These are phyloP conservation scores for Cantharis rufa DNA, from an alignment of 2,888 invertebrate genomes.

Conservation along the genomic window DNA sequence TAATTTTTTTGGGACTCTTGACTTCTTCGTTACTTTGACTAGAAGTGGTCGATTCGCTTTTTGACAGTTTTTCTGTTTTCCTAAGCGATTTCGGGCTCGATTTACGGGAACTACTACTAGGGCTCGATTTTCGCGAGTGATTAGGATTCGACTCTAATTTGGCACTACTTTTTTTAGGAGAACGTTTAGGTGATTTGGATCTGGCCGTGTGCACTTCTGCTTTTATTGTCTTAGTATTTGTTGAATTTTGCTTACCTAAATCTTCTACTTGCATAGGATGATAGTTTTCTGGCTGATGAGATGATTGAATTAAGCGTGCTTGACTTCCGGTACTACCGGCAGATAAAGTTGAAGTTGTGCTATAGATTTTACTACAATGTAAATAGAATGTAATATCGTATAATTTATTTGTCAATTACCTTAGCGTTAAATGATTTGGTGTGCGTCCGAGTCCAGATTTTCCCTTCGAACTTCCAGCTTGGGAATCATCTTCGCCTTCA, in stretches of 20 bases:
- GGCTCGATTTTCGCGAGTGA: constrained; percentile 47
- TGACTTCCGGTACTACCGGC: constrained; percentile 93
- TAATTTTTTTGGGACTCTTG: constrained; percentile 47
- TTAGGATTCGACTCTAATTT: constrained; percentile 41
- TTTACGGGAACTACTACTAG: constrained; percentile 29
- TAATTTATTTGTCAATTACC: constrained; percentile 55
- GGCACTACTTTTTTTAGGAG: constrained; percentile 44
- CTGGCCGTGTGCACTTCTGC: constrained; percentile 50
- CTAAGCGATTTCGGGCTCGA: constrained; percentile 35
- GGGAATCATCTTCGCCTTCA: constrained; percentile 84
- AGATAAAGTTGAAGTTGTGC: constrained; percentile 91
- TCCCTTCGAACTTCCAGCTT: constrained; percentile 64
- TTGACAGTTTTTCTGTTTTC: constrained; percentile 24
- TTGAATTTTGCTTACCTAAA: constrained; percentile 75
- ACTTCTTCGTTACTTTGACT: constrained; percentile 20
- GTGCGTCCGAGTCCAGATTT: constrained; percentile 79
- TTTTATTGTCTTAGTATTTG: constrained; percentile 59
- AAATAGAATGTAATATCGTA: constrained; percentile 10
- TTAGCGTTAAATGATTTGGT: constrained; percentile 89
- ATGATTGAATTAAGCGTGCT: constrained; percentile 90
- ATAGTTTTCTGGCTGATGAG: constrained; percentile 90
- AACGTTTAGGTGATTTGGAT: constrained; percentile 45
- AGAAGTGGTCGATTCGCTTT: constrained; percentile 9
- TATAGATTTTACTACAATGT: constrained; percentile 54
- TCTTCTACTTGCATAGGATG: constrained; percentile 87